Conservation (phyloP, 1,140 invertebrate species). For the Tetramorium simillimum region DNA sequence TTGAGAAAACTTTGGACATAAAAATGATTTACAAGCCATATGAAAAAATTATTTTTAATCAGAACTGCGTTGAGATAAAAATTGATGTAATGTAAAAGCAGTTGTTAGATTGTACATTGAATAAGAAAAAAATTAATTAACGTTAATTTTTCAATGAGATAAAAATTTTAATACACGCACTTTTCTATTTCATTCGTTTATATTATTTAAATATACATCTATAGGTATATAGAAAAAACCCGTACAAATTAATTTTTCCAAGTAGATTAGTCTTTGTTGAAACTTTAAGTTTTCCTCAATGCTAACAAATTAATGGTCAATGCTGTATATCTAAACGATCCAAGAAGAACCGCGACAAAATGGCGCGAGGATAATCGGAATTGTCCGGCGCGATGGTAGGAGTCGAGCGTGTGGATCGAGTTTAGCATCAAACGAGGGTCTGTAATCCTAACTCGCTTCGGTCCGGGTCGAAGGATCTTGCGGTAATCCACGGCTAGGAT, state of each 20-base stretch:
- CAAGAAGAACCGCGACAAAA: constrained; percentile 47
- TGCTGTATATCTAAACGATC: neutral
- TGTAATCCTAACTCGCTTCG: constrained; percentile 61
- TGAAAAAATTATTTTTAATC: neutral
- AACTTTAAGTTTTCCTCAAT: neutral
- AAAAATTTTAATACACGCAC: neutral
- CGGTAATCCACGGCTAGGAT: constrained; percentile 63
- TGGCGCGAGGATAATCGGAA: constrained; percentile 52
- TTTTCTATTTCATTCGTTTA: neutral
- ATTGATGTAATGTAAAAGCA: too few species aligned
- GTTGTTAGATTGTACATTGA: neutral
- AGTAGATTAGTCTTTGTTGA: neutral
- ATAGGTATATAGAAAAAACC: neutral
- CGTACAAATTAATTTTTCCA: neutral
- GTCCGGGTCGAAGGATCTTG: constrained; percentile 58
- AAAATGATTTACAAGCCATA: neutral
- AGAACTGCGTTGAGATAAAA: neutral
- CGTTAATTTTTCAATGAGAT: neutral
- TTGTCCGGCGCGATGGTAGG: constrained; percentile 40
- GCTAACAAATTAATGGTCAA: neutral
- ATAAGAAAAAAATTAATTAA: neutral
- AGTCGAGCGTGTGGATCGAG: constrained; percentile 57
- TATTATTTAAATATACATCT: constrained; percentile 19
- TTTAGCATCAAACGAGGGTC: constrained; percentile 59
- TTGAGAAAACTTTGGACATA: neutral